phyloP scores from a whole-genome alignment of 2,113 vertebrate species.

The Struthio camelus region DNA sequence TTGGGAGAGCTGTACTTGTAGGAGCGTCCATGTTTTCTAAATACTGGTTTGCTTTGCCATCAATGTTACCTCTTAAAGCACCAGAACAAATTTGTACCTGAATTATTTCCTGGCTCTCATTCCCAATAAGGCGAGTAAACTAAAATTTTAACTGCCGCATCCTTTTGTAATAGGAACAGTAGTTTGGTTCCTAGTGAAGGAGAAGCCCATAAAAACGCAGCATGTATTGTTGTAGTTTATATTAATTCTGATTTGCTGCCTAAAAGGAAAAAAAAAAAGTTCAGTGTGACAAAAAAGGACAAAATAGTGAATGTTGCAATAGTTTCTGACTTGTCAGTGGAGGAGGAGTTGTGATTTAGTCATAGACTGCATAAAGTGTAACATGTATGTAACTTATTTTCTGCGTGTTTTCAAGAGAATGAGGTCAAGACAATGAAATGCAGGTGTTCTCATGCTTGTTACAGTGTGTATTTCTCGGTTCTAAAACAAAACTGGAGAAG shows the following conservation, averaged over 20 bases:
- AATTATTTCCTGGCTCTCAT: background rate
- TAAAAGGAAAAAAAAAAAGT: background rate
- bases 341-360: background rate
- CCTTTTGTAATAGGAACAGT: background rate
- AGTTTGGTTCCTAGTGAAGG: background rate
- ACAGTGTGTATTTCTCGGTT: background rate
- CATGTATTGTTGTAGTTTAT: background rate
- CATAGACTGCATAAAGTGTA: background rate
- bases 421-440: background rate
- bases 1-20: background rate
- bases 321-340: background rate
- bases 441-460: background rate
- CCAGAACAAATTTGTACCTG: background rate
- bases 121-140: background rate
- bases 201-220: background rate
- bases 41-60: conserved; percentile 10
- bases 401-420: conserved; percentile 15
- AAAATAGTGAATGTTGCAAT: background rate
- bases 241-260: background rate
- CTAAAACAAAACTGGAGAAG: background rate
- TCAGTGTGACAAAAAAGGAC: background rate
- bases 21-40: background rate
- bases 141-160: background rate
- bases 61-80: conserved; percentile 3
- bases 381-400: background rate